Evolutionary conservation across 2,797 vertebrate species (phyloP), one percentile per base, ranked within the genome.

Genomic region (Lateolabrax maculatus): DNA sequence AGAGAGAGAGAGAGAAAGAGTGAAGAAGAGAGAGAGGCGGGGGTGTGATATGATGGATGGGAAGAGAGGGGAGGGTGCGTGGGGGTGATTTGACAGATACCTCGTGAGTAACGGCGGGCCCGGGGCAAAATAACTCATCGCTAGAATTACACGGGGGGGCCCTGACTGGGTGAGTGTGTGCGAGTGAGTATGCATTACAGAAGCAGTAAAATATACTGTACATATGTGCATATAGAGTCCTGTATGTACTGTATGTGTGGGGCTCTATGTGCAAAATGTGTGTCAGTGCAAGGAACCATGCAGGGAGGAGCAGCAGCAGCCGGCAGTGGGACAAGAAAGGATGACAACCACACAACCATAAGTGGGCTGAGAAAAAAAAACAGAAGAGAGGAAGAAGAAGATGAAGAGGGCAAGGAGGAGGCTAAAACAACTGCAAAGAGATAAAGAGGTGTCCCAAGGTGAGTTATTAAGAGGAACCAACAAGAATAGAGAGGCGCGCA

Each of bases 121-220:
- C 34, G 66, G 81, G 84, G 90, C 85, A 78, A 88, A 90, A 92
- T 85, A 90, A 88, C 87, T 91, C 85, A 85, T 84, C 58, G 34
- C 69, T 81, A 61, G 75, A 78, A 84, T 85, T 75, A 88, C 75
- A 92, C 72, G 62, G 67, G 64, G 63, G 75, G 63, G 49, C 37
- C 23, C 65, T 81, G 18, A n/a, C 36, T 73, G 39, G 67, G 61
- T 79, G 78, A 9, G 62, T 44, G 62, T 70, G 37, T 36, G 70
- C 57, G 62, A n/a, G 65, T 31, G 72, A n/a, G 71, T 56, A 12
- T 74, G 56, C 21, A 48, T 69, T 39, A 66, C 44, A 73, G 44
- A 44, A 51, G 64, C 60, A 57, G 56, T 9, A 53, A 15, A 68
- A 71, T 7, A 67, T 19, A 29, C 11, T 36, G 56, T n/a, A 49